Conservation (phyloP, 1,140 invertebrate genomes). For the Achroia grisella region DNA sequence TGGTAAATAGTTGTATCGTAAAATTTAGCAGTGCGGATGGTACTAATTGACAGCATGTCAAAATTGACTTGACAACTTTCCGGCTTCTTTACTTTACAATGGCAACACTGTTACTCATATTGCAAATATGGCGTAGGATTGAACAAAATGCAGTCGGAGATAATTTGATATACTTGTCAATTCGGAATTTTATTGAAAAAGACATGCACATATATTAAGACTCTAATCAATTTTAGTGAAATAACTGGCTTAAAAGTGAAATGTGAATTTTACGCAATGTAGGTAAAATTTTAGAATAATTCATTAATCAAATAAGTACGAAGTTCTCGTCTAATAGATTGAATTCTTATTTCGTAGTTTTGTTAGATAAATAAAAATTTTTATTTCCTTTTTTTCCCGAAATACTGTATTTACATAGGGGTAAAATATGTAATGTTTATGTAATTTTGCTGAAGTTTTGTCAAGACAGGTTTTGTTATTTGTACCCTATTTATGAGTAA, state of each 20-base stretch:
- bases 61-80: not conserved
- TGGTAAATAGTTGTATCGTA: too few relatives aligned
- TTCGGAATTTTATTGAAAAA: constrained; percentile 51
- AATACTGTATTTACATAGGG: not conserved
- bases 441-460: constrained; percentile 30
- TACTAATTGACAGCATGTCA: too few relatives aligned
- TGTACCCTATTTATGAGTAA: not conserved
- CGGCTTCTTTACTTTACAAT: not conserved
- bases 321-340: constrained; percentile 20
- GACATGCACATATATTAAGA: constrained; percentile 46
- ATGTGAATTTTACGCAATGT: constrained; percentile 64
- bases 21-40: too few relatives aligned
- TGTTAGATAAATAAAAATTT: constrained; percentile 28
- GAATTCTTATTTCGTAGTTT: constrained; percentile 23
- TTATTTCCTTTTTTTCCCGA: constrained; percentile 28
- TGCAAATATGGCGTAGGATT: constrained; percentile 65
- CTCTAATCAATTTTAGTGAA: constrained; percentile 29
- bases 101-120: constrained; percentile 31
- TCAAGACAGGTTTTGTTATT: constrained; percentile 32
- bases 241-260: constrained; percentile 44
- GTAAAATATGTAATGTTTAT: constrained; percentile 5
- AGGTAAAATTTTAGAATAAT: constrained; percentile 34
- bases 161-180: constrained; percentile 57
- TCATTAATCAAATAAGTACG: constrained; percentile 28
- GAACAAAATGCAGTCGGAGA: constrained; percentile 62